Base-by-base conservation (phyloP, 1,140 invertebrate genomes). In the Platyscapa corneri region DNA sequence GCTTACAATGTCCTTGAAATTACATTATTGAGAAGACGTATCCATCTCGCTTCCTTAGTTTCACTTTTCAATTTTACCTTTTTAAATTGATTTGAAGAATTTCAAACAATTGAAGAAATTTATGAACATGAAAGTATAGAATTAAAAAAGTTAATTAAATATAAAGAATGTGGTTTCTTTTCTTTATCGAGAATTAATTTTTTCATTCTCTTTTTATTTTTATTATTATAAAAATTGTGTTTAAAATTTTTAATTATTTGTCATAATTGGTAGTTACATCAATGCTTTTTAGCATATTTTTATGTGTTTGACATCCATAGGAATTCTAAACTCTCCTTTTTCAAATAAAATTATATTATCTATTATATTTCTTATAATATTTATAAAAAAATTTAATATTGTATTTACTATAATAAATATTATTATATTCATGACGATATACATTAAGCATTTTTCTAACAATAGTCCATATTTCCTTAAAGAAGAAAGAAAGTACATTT, bases 1-100 rank as follows among this genome's bases (percentile, higher is more conserved):
- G 37, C n/a, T 32, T 64, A 74, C 30, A 79, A 53, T 74, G 53
- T 82, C 84, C 84, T 85, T 85, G 84, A 85, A 85, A 76, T 81
- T 64, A 76, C 65, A 34, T 75, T 81, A 85, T n/a, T 30, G 23
- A 81, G 84, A 60, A 49, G 23, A 37, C 46, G 56, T 75, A 81
- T 80, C 53, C 30, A 37, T 49, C 27, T 67, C 27, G 84, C 12
- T 81, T 81, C 78, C 84, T 81, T 37, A 85, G 39, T 85, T 49
- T 76, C 42, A 81, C 84, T 60, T 64, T 49, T 76, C 42, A 81
- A 78, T 60, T 64, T 76, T 82, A 34, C 32, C 46, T 70, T 83
- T 72, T 64, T 80, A 72, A 72, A 80, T 42, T 42, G 14, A 64
- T 39, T 46, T 60, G n/a, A n/a, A 67, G 20, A 37, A 46, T 72